phyloP scores from a whole-genome alignment of 37 sponge, comb jelly and placozoan genomes.

The Axinella damicornis region DNA sequence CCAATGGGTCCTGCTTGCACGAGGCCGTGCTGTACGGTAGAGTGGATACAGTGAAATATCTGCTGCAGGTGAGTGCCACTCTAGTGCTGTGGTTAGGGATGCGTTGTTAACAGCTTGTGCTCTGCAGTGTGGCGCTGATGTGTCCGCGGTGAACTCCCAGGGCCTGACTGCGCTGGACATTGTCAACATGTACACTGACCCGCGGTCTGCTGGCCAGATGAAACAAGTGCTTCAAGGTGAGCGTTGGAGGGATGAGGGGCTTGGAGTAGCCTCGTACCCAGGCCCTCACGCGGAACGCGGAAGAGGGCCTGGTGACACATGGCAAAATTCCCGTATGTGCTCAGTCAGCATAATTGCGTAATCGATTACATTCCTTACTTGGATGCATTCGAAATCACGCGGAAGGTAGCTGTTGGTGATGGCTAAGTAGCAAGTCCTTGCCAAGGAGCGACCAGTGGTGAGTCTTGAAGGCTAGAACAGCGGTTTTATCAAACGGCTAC shows the following conservation, averaged over 20 bases:
- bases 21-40: slow-evolving; percentile 90
- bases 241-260: not conserved
- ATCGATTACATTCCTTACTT: no score
- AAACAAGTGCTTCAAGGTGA: slow-evolving; percentile 82
- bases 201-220: slow-evolving; percentile 71
- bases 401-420: no score
- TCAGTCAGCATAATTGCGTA: no score
- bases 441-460: no score
- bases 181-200: slow-evolving; percentile 85
- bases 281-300: no score
- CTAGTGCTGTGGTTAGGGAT: not conserved
- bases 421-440: no score
- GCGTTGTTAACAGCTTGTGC: not conserved
- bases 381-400: no score
- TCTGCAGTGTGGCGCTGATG: slow-evolving; percentile 77
- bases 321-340: no score
- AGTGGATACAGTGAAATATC: slow-evolving; percentile 79
- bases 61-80: slow-evolving; percentile 61
- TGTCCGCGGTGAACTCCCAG: slow-evolving; percentile 48
- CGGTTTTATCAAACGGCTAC: no score
- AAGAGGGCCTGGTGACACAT: no score
- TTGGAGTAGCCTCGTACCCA: no score
- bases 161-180: slow-evolving; percentile 79
- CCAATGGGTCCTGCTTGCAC: slow-evolving; percentile 85
- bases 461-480: no score